These are phyloP conservation scores for Dendrolimus punctatus DNA, from an alignment of 1,140 invertebrate genomes.

Conservation along the genomic window DNA sequence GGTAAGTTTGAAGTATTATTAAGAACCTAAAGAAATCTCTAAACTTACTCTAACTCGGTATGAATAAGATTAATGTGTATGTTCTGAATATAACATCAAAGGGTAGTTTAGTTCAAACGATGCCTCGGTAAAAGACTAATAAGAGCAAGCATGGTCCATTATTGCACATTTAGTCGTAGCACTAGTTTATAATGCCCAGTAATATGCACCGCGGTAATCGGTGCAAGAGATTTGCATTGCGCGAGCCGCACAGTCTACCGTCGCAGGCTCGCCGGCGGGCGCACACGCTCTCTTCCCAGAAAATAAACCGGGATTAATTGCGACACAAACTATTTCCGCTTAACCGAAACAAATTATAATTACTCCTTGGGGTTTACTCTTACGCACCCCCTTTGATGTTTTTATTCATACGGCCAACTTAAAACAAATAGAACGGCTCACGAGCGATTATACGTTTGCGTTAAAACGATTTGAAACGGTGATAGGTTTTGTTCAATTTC, in stretches of 20 bases:
- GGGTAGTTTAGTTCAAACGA: no score
- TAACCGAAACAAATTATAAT: constrained; percentile 66
- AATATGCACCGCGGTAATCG: not conserved
- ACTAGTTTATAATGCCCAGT: no score
- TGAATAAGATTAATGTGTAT: no score
- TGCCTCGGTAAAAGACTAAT: no score
- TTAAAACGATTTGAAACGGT: constrained; percentile 64
- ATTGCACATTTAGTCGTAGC: no score
- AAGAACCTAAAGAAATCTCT: no score
- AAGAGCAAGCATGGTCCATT: not conserved
- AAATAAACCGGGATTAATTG: constrained; percentile 49
- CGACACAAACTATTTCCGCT: constrained; percentile 66
- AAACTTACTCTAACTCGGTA: no score
- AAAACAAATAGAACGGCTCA: constrained; percentile 66
- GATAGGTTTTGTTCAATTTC: constrained; percentile 53
- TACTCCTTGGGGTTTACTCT: constrained; percentile 56
- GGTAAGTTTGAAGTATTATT: no score
- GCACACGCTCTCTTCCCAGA: constrained; percentile 36
- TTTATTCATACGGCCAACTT: constrained; percentile 63
- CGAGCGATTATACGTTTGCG: constrained; percentile 61
- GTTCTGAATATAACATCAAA: no score
- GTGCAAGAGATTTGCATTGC: constrained; percentile 2
- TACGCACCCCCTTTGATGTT: constrained; percentile 66
- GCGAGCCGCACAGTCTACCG: constrained; percentile 22
- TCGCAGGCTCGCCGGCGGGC: constrained; percentile 12